These are phyloP conservation scores for Sesia apiformis DNA, from an alignment of 2,888 invertebrate genomes.

Conservation along the genomic window DNA sequence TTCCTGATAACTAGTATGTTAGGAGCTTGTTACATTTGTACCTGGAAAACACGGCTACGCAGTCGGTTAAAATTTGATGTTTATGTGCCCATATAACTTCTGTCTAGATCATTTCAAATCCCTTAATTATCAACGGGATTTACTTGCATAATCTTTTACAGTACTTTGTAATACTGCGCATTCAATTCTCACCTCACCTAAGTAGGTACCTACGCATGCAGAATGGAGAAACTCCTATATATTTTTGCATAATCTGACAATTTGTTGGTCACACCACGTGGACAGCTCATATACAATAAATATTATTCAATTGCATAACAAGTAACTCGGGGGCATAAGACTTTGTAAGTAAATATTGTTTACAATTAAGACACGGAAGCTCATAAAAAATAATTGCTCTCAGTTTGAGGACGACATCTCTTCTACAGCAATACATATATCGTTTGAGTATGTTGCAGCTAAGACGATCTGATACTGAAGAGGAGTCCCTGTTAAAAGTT, in stretches of 20 bases:
- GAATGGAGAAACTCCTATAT: conserved; percentile 23
- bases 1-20: conserved; percentile 19
- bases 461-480: too few species aligned
- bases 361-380: neutral
- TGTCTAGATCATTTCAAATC: too few species aligned
- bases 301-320: conserved; percentile 14
- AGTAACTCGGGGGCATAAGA: conserved; percentile 4
- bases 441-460: too few species aligned
- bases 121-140: too few species aligned
- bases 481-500: neutral
- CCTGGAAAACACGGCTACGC: too few species aligned
- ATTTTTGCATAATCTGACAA: conserved; percentile 34
- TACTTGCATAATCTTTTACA: too few species aligned
- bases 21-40: conserved; percentile 20
- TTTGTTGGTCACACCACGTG: conserved; percentile 28
- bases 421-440: too few species aligned
- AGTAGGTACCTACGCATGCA: neutral
- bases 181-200: neutral
- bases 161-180: neutral
- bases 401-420: too few species aligned
- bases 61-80: too few species aligned
- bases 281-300: conserved; percentile 10
- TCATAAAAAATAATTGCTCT: too few species aligned
- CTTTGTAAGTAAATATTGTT: conserved; percentile 1
- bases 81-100: too few species aligned